Evolutionary conservation across 64 coral and sea anemone genomes (phyloP).

Genomic region (Astreopora myriophthalma): DNA sequence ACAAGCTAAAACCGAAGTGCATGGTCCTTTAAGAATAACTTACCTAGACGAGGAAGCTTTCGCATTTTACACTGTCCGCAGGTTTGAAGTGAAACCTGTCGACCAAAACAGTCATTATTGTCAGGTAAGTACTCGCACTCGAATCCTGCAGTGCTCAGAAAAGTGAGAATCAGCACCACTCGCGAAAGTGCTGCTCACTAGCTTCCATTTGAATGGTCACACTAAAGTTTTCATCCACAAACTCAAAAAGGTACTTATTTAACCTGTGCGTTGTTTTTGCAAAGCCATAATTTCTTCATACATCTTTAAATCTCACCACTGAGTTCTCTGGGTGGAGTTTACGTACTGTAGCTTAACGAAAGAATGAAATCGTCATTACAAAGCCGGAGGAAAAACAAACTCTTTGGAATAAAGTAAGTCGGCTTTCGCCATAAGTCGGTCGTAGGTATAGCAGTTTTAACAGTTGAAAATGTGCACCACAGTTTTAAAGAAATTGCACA

Average conservation of each 20-base stretch:
- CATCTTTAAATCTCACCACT: no score
- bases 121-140: conserved; percentile 63
- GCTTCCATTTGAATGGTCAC: neutral
- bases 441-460: no score
- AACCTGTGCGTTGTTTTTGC: no score
- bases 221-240: neutral
- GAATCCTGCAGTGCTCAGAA: neutral
- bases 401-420: no score
- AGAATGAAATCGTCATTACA: no score
- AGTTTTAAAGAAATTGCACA: neutral
- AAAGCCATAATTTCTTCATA: no score
- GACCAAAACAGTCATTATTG: conserved; percentile 70
- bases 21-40: conserved; percentile 73
- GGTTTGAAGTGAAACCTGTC: conserved; percentile 77
- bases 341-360: no score
- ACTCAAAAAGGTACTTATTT: neutral
- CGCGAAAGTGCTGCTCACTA: neutral
- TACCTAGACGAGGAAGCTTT: conserved; percentile 81
- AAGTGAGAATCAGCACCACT: neutral
- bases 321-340: no score
- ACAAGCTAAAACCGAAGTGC: conserved; percentile 58
- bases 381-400: no score
- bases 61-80: conserved; percentile 76
- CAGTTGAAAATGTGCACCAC: no score
- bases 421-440: no score